phyloP scores from a whole-genome alignment of 2,113 vertebrate species.

The Engraulis encrasicolus region DNA sequence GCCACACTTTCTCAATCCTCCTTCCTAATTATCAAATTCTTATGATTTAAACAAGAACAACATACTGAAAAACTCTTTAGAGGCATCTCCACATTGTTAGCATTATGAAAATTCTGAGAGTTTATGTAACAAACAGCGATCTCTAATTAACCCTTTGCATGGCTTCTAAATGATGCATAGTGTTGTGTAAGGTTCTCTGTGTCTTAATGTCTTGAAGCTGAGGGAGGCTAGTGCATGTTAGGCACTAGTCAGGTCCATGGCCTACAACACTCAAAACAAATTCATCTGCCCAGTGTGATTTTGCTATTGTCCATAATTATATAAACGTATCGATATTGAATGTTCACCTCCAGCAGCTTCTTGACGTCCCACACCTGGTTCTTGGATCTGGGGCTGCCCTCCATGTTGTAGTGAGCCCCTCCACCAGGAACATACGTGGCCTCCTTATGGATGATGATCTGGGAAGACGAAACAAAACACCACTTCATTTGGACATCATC shows the following conservation, averaged over 20 bases:
- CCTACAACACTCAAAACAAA: too few species aligned
- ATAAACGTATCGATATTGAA: too few species aligned
- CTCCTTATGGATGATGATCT: constrained; percentile 94
- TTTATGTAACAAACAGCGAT: background rate
- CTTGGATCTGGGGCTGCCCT: constrained; percentile 77
- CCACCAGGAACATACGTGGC: constrained; percentile 64
- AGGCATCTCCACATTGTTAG: background rate
- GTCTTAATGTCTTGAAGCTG: too few species aligned
- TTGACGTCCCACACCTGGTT: constrained; percentile 94
- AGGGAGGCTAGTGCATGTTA: too few species aligned
- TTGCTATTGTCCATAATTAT: too few species aligned
- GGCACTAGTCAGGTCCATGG: constrained; percentile 32
- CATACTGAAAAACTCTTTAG: background rate
- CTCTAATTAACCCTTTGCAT: background rate
- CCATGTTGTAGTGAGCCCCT: constrained; percentile 90
- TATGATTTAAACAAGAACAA: background rate
- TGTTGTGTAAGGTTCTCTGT: background rate
- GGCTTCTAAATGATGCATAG: background rate
- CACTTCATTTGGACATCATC: too few species aligned
- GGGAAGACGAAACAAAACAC: background rate
- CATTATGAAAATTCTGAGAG: background rate
- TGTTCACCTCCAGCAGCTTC: constrained; percentile 90
- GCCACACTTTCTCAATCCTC: background rate
- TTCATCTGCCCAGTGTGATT: too few species aligned
- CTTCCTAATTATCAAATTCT: background rate